phyloP scores from a whole-genome alignment of 2,797 vertebrate species.

The Alcedo quadribrachys region DNA sequence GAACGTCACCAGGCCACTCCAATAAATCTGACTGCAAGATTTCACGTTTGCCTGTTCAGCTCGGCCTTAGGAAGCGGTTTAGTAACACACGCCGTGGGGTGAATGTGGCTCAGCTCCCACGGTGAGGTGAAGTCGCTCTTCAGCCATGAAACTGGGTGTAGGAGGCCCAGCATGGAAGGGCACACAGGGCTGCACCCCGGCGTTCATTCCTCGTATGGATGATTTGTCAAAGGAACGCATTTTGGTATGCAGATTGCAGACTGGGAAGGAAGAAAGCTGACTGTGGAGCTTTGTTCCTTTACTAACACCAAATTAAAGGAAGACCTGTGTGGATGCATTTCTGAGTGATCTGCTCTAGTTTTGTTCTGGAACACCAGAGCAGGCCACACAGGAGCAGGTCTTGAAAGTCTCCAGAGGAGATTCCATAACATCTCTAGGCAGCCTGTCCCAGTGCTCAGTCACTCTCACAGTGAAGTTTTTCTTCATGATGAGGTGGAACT shows the following conservation, averaged over 20 bases:
- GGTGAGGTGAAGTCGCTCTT: not conserved
- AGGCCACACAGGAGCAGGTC: too few relatives aligned
- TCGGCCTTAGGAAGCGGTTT: not conserved
- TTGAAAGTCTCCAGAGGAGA: too few relatives aligned
- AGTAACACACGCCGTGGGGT: not conserved
- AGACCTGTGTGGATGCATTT: too few relatives aligned
- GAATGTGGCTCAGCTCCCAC: not conserved
- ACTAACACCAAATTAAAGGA: not conserved
- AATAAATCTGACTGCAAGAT: constrained; percentile 14
- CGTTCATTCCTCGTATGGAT: not conserved
- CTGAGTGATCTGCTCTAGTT: too few relatives aligned
- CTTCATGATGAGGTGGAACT: too few relatives aligned
- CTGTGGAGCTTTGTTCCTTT: not conserved
- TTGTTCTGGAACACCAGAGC: too few relatives aligned
- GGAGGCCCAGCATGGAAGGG: not conserved
- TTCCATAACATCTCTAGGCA: too few relatives aligned
- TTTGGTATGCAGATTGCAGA: not conserved
- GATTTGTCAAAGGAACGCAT: not conserved
- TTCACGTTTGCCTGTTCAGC: not conserved
- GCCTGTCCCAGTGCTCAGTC: too few relatives aligned
- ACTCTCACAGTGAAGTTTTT: too few relatives aligned
- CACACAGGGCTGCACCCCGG: not conserved
- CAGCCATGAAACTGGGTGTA: not conserved
- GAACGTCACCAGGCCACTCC: constrained; percentile 9
- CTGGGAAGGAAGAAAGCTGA: not conserved